A percentile compares a stretch with the other conserved stretches of the same genome.
Conservation (phyloP, 2,888 invertebrate species). For the Philaethria dido region DNA sequence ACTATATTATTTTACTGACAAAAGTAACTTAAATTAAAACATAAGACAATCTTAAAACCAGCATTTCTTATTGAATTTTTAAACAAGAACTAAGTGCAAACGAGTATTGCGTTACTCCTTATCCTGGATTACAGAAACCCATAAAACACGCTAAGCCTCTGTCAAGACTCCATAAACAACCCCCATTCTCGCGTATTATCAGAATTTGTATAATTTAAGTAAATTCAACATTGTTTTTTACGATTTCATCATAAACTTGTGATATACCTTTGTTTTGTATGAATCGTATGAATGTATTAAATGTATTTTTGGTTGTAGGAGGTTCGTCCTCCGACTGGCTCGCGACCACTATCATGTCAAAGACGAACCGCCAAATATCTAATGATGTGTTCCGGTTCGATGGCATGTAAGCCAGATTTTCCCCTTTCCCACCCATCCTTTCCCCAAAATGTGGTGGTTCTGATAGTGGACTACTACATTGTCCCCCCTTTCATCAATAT, state of each 20-base stretch:
- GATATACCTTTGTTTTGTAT: not conserved
- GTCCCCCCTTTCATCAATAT: no score
- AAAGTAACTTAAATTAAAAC: not conserved
- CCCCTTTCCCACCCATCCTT: no score
- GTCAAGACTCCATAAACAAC: constrained; percentile 45
- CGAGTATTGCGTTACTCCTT: constrained; percentile 51
- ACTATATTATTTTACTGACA: not conserved
- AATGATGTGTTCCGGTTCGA: no score
- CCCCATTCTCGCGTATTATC: constrained; percentile 40
- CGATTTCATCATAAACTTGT: constrained; percentile 15
- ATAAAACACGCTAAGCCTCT: constrained; percentile 50
- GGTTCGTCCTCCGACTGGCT: no score
- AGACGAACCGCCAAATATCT: no score
- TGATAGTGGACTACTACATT: no score
- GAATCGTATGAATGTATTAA: no score
- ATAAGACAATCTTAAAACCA: not conserved
- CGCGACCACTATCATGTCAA: no score
- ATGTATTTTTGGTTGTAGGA: no score
- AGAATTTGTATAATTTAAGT: constrained; percentile 29
- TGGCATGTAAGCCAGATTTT: no score
- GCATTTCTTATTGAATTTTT: constrained; percentile 40
- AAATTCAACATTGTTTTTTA: constrained; percentile 17
- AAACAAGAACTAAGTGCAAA: constrained; percentile 45
- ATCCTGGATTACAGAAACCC: constrained; percentile 52
- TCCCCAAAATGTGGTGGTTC: no score